phyloP scores from a whole-genome alignment of 1,140 invertebrate species.

The Caerostris extrusa region DNA sequence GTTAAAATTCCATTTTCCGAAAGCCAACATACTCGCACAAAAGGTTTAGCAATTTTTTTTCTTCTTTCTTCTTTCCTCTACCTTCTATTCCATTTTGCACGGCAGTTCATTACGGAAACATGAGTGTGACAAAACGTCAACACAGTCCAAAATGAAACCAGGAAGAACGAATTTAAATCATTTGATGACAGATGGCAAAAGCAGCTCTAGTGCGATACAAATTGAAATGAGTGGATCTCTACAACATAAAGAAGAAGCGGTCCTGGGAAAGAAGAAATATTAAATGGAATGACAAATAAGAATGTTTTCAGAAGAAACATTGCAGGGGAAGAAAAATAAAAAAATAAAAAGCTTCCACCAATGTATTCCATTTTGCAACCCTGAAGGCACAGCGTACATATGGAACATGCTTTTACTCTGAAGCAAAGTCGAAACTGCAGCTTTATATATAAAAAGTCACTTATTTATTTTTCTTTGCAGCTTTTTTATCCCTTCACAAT shows the following conservation, averaged over 20 bases:
- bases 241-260: not conserved
- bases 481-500: conserved; percentile 38
- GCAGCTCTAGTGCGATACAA: not conserved
- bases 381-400: conserved; percentile 31
- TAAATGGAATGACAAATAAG: conserved; percentile 50
- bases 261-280: conserved; percentile 1
- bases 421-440: not conserved
- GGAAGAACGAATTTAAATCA: conserved; percentile 32
- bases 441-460: conserved; percentile 18
- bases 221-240: conserved; percentile 17
- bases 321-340: not conserved
- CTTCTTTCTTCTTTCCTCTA: not conserved
- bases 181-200: conserved; percentile 15
- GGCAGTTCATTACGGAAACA: conserved; percentile 26
- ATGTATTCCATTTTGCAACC: conserved; percentile 42
- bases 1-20: conserved; percentile 30
- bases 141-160: conserved; percentile 12
- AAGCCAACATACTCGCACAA: not conserved
- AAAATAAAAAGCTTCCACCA: not conserved
- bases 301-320: conserved; percentile 52
- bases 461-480: conserved; percentile 22
- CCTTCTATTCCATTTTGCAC: not conserved
- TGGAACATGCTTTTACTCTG: conserved; percentile 36
- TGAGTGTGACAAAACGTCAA: conserved; percentile 35
- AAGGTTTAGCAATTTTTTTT: not conserved